Conservation (phyloP, 1,140 invertebrate species). For the Lanistes nyassanus region DNA sequence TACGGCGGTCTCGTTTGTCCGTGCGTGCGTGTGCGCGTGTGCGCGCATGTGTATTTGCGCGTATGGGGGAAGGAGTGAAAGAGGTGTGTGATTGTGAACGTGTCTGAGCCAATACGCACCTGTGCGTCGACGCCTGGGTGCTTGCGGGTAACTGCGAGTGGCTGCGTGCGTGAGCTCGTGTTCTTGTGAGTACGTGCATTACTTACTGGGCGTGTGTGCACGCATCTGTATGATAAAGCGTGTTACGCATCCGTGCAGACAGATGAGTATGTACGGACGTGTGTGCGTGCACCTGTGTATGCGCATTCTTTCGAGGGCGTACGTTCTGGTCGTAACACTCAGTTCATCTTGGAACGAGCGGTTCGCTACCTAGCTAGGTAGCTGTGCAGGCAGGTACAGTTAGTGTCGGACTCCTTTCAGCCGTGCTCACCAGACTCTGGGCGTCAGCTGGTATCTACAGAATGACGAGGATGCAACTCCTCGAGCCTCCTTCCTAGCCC, state of each 20-base stretch:
- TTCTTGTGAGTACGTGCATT: not conserved
- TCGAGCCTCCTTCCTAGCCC: not conserved
- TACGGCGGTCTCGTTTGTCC: not conserved
- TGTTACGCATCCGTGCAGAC: no score
- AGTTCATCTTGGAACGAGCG: not conserved
- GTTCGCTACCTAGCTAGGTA: not conserved
- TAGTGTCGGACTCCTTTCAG: not conserved
- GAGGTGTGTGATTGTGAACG: not conserved
- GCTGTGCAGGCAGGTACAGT: not conserved
- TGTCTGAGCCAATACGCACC: not conserved
- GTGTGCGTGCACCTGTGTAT: not conserved
- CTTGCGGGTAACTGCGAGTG: not conserved
- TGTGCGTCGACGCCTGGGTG: not conserved
- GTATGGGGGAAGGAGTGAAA: not conserved
- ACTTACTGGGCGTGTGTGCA: no score
- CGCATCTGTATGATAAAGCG: no score
- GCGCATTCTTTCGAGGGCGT: not conserved
- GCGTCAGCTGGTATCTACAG: not conserved
- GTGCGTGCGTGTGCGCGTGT: not conserved
- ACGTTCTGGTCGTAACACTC: no score
- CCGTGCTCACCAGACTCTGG: not conserved
- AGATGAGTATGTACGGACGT: no score
- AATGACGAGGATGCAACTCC: not conserved
- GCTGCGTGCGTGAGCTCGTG: not conserved
- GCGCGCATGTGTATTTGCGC: not conserved